Conservation (phyloP, 1,140 invertebrate species). For the Orussus abietinus region DNA sequence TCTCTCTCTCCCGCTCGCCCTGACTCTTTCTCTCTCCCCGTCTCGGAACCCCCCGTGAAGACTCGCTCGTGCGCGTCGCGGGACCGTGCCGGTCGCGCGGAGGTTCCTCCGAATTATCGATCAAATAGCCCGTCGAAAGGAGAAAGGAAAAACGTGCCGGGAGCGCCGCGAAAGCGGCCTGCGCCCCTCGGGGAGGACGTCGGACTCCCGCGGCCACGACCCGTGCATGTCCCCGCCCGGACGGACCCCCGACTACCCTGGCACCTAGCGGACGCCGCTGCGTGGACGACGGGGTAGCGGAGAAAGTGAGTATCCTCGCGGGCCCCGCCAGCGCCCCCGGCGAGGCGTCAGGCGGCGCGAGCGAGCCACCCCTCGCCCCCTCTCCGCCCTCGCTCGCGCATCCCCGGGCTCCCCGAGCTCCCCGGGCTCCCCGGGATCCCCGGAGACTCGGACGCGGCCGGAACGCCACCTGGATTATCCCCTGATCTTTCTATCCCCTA, state of each 20-base stretch:
- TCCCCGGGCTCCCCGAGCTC: too few relatives aligned
- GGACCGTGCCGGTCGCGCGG: slow-evolving; percentile 29
- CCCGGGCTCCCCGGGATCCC: too few relatives aligned
- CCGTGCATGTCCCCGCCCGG: slow-evolving; percentile 33
- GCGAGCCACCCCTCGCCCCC: too few relatives aligned
- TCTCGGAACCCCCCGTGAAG: slow-evolving; percentile 7
- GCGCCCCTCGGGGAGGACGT: neutral
- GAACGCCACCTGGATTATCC: too few relatives aligned
- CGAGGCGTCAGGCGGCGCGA: too few relatives aligned
- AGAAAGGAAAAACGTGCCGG: slow-evolving; percentile 29
- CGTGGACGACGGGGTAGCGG: slow-evolving; percentile 19
- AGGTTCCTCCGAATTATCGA: slow-evolving; percentile 34
- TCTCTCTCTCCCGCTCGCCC: too few relatives aligned
- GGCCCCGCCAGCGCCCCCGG: too few relatives aligned
- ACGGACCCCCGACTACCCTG: slow-evolving; percentile 36
- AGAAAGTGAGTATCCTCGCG: slow-evolving; percentile 16
- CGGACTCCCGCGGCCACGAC: slow-evolving; percentile 6
- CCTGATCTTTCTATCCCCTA: too few relatives aligned
- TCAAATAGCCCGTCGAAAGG: slow-evolving; percentile 31
- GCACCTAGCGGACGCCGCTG: slow-evolving; percentile 32
- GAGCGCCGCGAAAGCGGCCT: slow-evolving; percentile 4
- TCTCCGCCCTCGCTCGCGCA: too few relatives aligned
- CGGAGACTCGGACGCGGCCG: too few relatives aligned
- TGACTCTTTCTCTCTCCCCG: slow-evolving; percentile 11
- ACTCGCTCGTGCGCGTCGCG: slow-evolving; percentile 18